Percentiles rank a stretch among this genome's conserved stretches.
Evolutionary conservation across 2,113 vertebrate species (phyloP).

Genomic region (Empidonax traillii): DNA sequence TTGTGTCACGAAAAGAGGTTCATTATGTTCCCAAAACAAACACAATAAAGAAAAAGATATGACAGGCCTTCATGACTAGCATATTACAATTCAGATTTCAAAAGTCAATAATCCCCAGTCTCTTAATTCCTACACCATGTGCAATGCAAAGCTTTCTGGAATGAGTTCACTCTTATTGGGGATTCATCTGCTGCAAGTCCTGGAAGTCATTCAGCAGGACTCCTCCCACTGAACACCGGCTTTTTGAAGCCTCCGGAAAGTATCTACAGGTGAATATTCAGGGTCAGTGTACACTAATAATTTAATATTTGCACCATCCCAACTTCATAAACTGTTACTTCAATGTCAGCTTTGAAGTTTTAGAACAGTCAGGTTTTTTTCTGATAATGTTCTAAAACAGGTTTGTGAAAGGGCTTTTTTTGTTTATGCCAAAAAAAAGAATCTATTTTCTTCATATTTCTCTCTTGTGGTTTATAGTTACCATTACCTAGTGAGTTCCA

Average conservation of each 20-base stretch:
- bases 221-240: background rate
- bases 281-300: background rate
- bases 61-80: background rate
- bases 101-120: background rate
- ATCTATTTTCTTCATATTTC: background rate
- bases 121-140: background rate
- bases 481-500: background rate
- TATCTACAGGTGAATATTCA: constrained; percentile 35
- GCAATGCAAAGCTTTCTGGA: background rate
- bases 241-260: constrained; percentile 39
- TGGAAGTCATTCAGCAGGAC: constrained; percentile 39
- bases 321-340: constrained; percentile 39
- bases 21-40: background rate
- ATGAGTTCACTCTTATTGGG: background rate
- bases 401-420: background rate
- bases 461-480: background rate
- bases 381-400: background rate
- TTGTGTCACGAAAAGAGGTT: background rate
- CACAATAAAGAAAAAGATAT: background rate
- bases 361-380: background rate
- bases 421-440: background rate
- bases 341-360: constrained; percentile 35
- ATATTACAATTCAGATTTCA: background rate
- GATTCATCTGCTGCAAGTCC: constrained; percentile 1
- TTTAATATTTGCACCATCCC: constrained; percentile 26